Percentiles rank a stretch among this genome's conserved stretches.
phyloP scores from a whole-genome alignment of 2,888 invertebrate genomes.

The Drosophila demipolita region DNA sequence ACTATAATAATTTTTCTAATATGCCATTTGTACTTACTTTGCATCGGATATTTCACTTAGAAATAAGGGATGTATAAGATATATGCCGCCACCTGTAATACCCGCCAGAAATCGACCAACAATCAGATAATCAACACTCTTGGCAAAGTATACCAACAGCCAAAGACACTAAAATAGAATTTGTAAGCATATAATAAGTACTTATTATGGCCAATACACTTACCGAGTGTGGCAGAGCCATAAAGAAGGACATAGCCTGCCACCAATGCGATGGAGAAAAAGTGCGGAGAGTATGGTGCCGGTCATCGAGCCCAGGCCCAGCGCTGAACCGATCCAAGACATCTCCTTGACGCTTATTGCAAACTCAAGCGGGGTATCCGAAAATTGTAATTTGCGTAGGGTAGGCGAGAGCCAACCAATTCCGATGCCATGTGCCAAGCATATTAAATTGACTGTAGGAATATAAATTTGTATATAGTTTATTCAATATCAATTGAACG shows the following conservation, averaged over 20 bases:
- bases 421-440: conserved; percentile 82
- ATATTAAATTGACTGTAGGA: conserved; percentile 79
- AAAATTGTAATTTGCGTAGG: conserved; percentile 75
- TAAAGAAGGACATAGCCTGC: conserved; percentile 71
- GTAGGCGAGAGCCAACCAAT: conserved; percentile 83
- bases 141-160: conserved; percentile 67
- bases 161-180: conserved; percentile 63
- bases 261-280: conserved; percentile 70
- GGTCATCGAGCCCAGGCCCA: conserved; percentile 77
- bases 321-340: conserved; percentile 82
- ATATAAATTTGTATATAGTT: not conserved
- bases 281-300: conserved; percentile 78
- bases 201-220: conserved; percentile 17
- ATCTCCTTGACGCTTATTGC: conserved; percentile 64
- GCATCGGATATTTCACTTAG: conserved; percentile 75
- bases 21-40: conserved; percentile 56
- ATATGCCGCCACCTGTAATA: conserved; percentile 75
- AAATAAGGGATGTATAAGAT: conserved; percentile 74
- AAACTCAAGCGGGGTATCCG: conserved; percentile 65
- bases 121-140: conserved; percentile 63
- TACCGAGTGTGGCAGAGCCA: conserved; percentile 81
- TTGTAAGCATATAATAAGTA: too few species aligned
- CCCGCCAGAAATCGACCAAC: conserved; percentile 73
- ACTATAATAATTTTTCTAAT: too few species aligned
- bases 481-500: not conserved